Base-by-base conservation (phyloP, 1,140 invertebrate species). In the Plutomurus gul region DNA sequence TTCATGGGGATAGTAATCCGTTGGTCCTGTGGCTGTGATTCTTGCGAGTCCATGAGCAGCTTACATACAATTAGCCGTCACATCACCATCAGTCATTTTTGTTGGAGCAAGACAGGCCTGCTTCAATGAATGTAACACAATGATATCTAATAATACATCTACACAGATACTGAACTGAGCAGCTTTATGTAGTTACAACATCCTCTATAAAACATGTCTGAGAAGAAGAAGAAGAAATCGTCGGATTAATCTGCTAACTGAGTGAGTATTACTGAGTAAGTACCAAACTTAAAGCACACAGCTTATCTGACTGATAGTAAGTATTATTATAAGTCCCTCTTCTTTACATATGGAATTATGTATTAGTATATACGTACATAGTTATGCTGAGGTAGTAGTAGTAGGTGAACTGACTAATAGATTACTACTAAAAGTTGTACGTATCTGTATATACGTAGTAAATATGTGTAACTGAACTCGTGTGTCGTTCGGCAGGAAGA, bases 191-290 rank as follows among this genome's bases (percentile, higher is more conserved):
- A 65, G 27, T 27, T 33, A 65, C 56, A 65, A 65, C 56, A 65
- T 65, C 56, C 56, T 27, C 56, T 30, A 65, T 65, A 65, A 65
- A 65, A 65, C 56, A 65, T 65, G 56, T 65, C 56, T 65, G 56
- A 65, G 56, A 65, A 65, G 27, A 65, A 65, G 36, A 30, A 65
- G 56, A 65, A 65, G 27, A 65, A 65, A 65, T 65, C 56, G 27
- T 16, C 25, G 27, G 56, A 65, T 65, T 65, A 65, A 65, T 65
- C 56, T 65, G 56, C 56, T 65, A 30, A 33, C 47, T 25, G 56
- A 65, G 56, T 33, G n/a, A n/a, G n/a, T n/a, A n/a, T n/a, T n/a
- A n/a, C n/a, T n/a, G n/a, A n/a, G n/a, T n/a, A n/a, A n/a, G n/a
- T n/a, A n/a, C n/a, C n/a, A n/a, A n/a, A n/a, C n/a, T n/a, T n/a